phyloP scores from a whole-genome alignment of 2,888 invertebrate species.

The Meiosimyza decipiens region DNA sequence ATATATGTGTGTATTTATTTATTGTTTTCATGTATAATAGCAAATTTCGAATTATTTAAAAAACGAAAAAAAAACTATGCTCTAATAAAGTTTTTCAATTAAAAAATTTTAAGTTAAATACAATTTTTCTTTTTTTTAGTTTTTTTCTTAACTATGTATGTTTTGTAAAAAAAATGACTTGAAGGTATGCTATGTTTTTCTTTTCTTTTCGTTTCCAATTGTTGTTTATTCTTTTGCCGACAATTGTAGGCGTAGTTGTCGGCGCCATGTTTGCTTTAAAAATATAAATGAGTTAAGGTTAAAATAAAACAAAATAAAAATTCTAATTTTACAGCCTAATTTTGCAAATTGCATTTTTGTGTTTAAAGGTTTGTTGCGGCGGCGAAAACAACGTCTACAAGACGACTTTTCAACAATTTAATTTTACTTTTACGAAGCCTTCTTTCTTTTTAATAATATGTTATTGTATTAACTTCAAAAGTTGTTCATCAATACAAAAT shows the following conservation, averaged over 20 bases:
- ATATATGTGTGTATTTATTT: no score
- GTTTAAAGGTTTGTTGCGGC: background rate
- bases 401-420: background rate
- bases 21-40: conserved; percentile 11
- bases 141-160: conserved; percentile 39
- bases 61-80: conserved; percentile 7
- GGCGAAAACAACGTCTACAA: background rate
- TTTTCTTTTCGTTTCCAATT: conserved; percentile 29
- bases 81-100: conserved; percentile 39
- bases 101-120: conserved; percentile 20
- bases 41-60: conserved; percentile 10
- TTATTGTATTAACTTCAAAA: conserved; percentile 14
- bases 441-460: conserved; percentile 7
- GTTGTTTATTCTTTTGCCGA: conserved; percentile 16
- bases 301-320: conserved; percentile 42
- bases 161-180: conserved; percentile 49
- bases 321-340: conserved; percentile 44
- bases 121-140: conserved; percentile 39
- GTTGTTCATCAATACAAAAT: conserved; percentile 23
- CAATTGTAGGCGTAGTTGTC: background rate
- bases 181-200: conserved; percentile 46
- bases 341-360: conserved; percentile 41
- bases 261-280: no score
- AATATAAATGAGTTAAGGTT: conserved; percentile 33
- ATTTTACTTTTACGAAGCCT: background rate